Conservation (phyloP, 2,888 invertebrate species). For the Andrena bucephala region DNA sequence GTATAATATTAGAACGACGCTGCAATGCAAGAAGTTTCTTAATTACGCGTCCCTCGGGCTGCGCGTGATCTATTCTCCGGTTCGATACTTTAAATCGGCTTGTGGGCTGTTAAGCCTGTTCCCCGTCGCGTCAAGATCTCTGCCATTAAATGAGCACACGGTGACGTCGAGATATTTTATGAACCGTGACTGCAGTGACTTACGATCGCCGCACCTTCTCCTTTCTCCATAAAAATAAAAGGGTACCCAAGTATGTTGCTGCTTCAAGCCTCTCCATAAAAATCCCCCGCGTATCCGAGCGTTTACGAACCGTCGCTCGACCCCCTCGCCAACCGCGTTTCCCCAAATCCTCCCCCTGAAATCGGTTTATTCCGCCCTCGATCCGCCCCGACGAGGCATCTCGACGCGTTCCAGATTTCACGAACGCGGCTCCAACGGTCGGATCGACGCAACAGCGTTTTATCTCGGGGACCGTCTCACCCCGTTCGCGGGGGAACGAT, state of each 20-base stretch:
- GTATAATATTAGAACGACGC: conserved; percentile 15
- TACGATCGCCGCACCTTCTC: too few species aligned
- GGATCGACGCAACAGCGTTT: conserved; percentile 46
- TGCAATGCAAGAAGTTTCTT: conserved; percentile 49
- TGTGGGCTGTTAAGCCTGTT: not conserved
- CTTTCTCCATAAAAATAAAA: not conserved
- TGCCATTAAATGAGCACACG: not conserved
- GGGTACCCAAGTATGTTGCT: not conserved
- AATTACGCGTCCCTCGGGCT: conserved; percentile 45
- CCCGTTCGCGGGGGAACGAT: conserved; percentile 4
- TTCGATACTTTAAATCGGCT: conserved; percentile 30
- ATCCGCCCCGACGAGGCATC: not conserved
- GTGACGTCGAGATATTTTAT: not conserved
- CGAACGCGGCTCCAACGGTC: conserved; percentile 24
- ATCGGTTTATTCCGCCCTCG: conserved; percentile 40
- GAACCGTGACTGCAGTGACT: not conserved
- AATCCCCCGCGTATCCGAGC: not conserved
- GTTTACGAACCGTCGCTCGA: conserved; percentile 28
- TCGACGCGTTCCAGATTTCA: not conserved
- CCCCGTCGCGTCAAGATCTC: not conserved
- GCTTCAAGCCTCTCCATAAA: not conserved
- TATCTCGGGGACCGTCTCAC: conserved; percentile 24
- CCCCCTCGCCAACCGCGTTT: conserved; percentile 8
- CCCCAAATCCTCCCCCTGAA: conserved; percentile 18
- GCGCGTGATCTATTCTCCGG: conserved; percentile 31